These are phyloP conservation scores for Sycobia sp. DNA, from an alignment of 1,140 invertebrate genomes.

Conservation along the genomic window DNA sequence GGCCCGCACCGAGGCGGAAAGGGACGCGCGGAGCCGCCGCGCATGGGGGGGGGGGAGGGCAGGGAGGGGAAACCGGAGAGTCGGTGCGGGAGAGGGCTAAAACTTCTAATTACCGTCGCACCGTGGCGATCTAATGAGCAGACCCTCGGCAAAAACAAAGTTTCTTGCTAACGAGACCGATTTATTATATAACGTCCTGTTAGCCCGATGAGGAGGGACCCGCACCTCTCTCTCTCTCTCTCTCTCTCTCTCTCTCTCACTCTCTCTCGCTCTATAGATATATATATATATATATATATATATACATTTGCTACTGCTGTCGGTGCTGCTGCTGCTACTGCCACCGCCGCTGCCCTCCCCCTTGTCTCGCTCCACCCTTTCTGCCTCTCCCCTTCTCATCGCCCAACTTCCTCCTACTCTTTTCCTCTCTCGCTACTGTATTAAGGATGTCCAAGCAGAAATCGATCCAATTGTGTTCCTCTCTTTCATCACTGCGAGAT, in stretches of 20 bases:
- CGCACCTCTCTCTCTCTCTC: background rate
- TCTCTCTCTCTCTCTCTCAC: constrained; percentile 19
- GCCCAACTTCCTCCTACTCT: background rate
- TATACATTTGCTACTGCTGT: too few species aligned
- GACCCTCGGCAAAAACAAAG: constrained; percentile 53
- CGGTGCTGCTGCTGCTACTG: too few species aligned
- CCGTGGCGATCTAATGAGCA: constrained; percentile 55
- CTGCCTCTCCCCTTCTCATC: background rate
- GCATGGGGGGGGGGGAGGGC: constrained; percentile 34
- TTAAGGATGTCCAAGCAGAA: too few species aligned
- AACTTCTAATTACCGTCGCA: constrained; percentile 57
- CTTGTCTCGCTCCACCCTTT: background rate
- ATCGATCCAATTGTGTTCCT: too few species aligned
- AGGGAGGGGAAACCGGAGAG: constrained; percentile 4
- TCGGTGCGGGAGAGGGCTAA: too few species aligned
- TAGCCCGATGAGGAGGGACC: constrained; percentile 34
- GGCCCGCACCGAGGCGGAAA: constrained; percentile 34
- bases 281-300: too few species aligned
- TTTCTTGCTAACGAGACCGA: constrained; percentile 57
- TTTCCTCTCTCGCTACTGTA: too few species aligned
- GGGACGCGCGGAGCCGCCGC: too few species aligned
- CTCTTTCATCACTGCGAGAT: too few species aligned
- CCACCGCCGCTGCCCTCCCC: background rate
- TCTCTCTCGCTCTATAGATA: background rate
- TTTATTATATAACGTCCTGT: constrained; percentile 55